phyloP scores from a whole-genome alignment of 2,797 vertebrate genomes.

The Epinephelus coioides region DNA sequence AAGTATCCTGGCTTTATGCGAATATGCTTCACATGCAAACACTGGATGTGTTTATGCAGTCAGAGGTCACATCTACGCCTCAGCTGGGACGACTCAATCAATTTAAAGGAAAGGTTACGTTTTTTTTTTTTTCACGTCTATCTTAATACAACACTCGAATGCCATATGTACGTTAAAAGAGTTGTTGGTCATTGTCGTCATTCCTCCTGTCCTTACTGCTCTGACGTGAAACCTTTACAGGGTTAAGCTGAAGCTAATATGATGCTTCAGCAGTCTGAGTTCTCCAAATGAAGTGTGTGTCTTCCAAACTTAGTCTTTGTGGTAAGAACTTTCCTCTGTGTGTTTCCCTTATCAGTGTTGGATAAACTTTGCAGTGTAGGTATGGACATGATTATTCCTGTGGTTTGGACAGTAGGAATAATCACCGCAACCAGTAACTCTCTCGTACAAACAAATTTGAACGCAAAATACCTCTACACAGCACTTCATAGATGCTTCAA shows the following conservation, averaged over 20 bases:
- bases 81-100: slow-evolving; percentile 40
- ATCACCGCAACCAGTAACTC: neutral
- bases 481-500: neutral
- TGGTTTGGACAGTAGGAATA: neutral
- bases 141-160: neutral
- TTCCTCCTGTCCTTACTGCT: neutral
- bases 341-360: too few relatives aligned
- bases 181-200: neutral
- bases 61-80: slow-evolving; percentile 41
- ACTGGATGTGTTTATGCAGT: slow-evolving; percentile 17
- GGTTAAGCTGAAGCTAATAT: too few relatives aligned
- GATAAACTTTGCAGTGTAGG: neutral
- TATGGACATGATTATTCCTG: neutral
- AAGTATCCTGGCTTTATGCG: slow-evolving; percentile 42
- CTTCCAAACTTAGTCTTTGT: neutral
- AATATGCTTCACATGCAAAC: slow-evolving; percentile 36
- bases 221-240: neutral
- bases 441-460: neutral
- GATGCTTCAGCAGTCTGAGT: too few relatives aligned
- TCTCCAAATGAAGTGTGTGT: neutral
- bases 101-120: neutral
- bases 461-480: neutral
- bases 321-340: neutral
- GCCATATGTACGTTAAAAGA: neutral
- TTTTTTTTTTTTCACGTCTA: neutral